Evolutionary conservation across 2,888 invertebrate species (phyloP).

Genomic region (Lasioglossum oenotherae): DNA sequence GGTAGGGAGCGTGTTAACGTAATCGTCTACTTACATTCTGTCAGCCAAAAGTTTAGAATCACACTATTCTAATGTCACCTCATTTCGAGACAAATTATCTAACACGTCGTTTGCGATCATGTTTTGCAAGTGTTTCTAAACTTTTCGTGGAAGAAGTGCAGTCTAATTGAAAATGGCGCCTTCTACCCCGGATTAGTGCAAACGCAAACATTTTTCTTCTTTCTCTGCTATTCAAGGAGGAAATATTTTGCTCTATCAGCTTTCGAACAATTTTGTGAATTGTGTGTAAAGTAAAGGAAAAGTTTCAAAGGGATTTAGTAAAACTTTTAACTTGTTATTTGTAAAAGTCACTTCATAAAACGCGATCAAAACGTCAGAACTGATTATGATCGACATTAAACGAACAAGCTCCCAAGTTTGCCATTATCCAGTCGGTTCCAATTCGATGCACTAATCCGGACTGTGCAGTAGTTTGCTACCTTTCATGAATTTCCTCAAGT

Average conservation of each 20-base stretch:
- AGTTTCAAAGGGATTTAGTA: not conserved
- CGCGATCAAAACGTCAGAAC: not conserved
- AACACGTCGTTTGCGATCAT: not conserved
- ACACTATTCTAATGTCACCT: not conserved
- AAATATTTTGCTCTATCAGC: not conserved
- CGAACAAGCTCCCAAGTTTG: not conserved
- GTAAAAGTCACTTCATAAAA: not conserved
- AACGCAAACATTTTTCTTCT: not conserved
- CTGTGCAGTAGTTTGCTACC: not conserved
- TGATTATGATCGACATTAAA: not conserved
- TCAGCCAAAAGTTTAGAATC: not conserved
- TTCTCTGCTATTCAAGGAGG: not conserved
- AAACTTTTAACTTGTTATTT: not conserved
- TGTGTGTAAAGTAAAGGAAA: not conserved
- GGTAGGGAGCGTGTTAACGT: not conserved
- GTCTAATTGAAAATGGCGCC: not conserved
- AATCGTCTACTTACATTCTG: not conserved
- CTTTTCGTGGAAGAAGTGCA: not conserved
- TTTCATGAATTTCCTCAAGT: slow-evolving; percentile 2
- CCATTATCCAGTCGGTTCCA: not conserved
- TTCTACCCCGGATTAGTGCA: not conserved
- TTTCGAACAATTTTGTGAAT: not conserved
- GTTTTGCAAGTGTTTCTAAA: not conserved
- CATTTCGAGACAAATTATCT: not conserved
- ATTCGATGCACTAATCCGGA: slow-evolving; percentile 2